These are phyloP conservation scores for Axea sp. DNA, from an alignment of 2,888 invertebrate genomes.

Conservation along the genomic window DNA sequence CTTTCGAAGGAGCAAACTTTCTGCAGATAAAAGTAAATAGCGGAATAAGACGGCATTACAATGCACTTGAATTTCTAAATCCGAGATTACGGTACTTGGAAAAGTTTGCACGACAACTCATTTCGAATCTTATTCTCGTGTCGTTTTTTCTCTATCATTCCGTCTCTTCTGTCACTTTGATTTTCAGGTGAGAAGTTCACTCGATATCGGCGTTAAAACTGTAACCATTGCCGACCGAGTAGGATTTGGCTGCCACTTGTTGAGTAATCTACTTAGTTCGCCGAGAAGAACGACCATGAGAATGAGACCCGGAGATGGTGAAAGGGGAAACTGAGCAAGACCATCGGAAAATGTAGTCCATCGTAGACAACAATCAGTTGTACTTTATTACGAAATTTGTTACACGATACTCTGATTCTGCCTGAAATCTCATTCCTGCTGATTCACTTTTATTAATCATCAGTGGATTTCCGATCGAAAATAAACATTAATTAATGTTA, in stretches of 20 bases:
- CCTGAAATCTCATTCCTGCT: no score
- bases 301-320: constrained; percentile 40
- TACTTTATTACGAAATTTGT: constrained; percentile 16
- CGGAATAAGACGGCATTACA: constrained; percentile 29
- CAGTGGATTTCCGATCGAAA: not conserved
- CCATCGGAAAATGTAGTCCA: constrained; percentile 44
- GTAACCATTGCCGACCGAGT: constrained; percentile 70
- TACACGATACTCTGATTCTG: not conserved
- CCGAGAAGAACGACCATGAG: constrained; percentile 69
- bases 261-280: constrained; percentile 78
- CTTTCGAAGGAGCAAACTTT: constrained; percentile 19
- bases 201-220: constrained; percentile 67
- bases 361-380: constrained; percentile 27
- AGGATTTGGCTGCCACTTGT: constrained; percentile 78
- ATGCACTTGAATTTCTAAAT: constrained; percentile 49
- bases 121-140: constrained; percentile 41
- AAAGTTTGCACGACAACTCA: constrained; percentile 39
- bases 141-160: constrained; percentile 18
- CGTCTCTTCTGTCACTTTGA: constrained; percentile 55
- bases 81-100: constrained; percentile 44
- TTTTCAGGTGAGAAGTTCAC: constrained; percentile 56
- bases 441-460: no score
- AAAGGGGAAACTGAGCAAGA: constrained; percentile 35
- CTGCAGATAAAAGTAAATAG: constrained; percentile 44
- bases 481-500: not conserved